Evolutionary conservation across 2,113 vertebrate genomes (phyloP).

Genomic region (Egretta garzetta): DNA sequence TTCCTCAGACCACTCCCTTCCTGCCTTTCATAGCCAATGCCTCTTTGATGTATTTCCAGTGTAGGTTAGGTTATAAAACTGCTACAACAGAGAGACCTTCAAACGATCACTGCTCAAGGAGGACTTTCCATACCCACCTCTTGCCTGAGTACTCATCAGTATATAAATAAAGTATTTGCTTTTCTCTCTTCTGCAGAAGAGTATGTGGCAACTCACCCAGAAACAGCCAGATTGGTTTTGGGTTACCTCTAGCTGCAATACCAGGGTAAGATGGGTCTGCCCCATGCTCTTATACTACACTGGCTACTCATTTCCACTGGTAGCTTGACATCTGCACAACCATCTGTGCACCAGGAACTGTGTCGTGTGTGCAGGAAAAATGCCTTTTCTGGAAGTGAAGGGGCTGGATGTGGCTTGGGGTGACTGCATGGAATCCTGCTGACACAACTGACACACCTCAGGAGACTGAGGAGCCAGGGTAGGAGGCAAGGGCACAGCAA

Average conservation of each 20-base stretch:
- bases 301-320: neutral
- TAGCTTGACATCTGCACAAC: neutral
- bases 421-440: neutral
- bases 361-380: neutral
- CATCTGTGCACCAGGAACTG: neutral
- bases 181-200: neutral
- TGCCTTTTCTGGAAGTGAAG: neutral
- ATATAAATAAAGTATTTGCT: neutral
- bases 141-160: neutral
- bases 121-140: neutral
- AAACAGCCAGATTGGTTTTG: neutral
- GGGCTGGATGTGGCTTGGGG: neutral
- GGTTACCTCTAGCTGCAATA: neutral
- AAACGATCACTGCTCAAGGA: neutral
- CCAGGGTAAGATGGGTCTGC: neutral
- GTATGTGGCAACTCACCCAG: neutral
- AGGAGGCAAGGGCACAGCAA: neutral
- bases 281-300: neutral
- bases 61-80: slow-evolving; percentile 3
- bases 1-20: slow-evolving; percentile 58
- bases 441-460: neutral
- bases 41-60: slow-evolving; percentile 46
- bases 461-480: neutral
- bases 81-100: neutral
- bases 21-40: slow-evolving; percentile 33